A percentile compares a stretch with the other conserved stretches of the same genome.
These are phyloP conservation scores for Mareca penelope DNA, from an alignment of 2,797 vertebrate species.

Conservation along the genomic window DNA sequence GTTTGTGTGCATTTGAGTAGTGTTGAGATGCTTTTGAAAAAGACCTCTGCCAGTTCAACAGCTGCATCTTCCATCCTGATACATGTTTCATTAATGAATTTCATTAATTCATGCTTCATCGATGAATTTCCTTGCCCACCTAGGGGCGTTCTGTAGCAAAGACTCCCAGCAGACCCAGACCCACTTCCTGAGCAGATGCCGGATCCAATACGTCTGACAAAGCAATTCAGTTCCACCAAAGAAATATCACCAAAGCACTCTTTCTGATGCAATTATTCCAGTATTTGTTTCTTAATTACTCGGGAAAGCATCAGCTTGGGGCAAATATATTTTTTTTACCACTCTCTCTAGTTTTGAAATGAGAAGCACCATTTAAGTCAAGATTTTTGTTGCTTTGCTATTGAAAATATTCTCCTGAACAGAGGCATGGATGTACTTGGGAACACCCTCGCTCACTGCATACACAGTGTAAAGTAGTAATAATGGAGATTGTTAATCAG, in stretches of 20 bases:
- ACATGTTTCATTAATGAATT: neutral
- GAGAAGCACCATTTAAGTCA: neutral
- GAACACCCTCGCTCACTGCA: neutral
- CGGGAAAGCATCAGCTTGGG: neutral
- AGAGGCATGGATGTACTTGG: neutral
- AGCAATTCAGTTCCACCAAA: neutral
- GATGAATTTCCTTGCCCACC: neutral
- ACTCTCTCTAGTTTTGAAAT: neutral
- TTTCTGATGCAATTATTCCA: neutral
- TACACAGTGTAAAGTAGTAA: neutral
- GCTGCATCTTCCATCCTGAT: neutral
- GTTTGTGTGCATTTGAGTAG: neutral
- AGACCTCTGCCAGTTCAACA: neutral
- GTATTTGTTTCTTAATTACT: neutral
- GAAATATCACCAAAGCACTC: neutral
- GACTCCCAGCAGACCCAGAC: neutral
- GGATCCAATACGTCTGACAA: neutral
- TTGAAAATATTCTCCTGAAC: neutral
- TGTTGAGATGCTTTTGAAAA: neutral
- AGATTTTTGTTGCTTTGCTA: neutral
- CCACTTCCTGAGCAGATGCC: neutral
- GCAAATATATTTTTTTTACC: neutral
- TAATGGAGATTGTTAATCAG: neutral
- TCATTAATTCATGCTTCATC: too few relatives aligned
- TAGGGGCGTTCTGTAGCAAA: neutral